Conservation (phyloP, 1,140 invertebrate genomes). For the Drosophila prosaltans region DNA sequence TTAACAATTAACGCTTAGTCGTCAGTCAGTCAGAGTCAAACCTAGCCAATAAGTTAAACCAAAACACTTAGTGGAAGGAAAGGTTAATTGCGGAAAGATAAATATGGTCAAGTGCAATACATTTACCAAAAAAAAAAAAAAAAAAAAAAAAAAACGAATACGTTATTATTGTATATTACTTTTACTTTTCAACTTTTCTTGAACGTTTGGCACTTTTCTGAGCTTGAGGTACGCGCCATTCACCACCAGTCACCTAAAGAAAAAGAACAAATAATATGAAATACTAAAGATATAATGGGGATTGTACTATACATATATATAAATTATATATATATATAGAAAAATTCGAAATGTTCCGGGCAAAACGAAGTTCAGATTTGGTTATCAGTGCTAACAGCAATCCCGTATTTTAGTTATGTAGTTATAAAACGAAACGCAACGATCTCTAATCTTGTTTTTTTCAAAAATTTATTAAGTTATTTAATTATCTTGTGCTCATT, state of each 20-base stretch:
- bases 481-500: slow-evolving; percentile 79
- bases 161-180: slow-evolving; percentile 16
- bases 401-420: slow-evolving; percentile 62
- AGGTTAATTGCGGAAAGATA: background rate
- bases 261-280: background rate
- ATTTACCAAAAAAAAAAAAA: slow-evolving; percentile 28
- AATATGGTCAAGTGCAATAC: slow-evolving; percentile 35
- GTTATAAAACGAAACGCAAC: slow-evolving; percentile 58
- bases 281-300: background rate
- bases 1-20: slow-evolving; percentile 43
- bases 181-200: slow-evolving; percentile 13
- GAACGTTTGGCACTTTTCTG: slow-evolving; percentile 25
- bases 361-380: background rate
- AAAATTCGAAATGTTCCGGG: slow-evolving; percentile 22
- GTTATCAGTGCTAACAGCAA: background rate
- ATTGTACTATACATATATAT: slow-evolving; percentile 16
- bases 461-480: slow-evolving; percentile 63
- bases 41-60: slow-evolving; percentile 53
- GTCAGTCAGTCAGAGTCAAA: slow-evolving; percentile 31
- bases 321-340: slow-evolving; percentile 38
- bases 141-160: slow-evolving; percentile 13
- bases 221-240: slow-evolving; percentile 6
- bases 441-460: slow-evolving; percentile 73
- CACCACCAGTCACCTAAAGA: background rate
- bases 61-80: slow-evolving; percentile 18